phyloP scores from a whole-genome alignment of 2,113 vertebrate species.

The Phaethon lepturus region DNA sequence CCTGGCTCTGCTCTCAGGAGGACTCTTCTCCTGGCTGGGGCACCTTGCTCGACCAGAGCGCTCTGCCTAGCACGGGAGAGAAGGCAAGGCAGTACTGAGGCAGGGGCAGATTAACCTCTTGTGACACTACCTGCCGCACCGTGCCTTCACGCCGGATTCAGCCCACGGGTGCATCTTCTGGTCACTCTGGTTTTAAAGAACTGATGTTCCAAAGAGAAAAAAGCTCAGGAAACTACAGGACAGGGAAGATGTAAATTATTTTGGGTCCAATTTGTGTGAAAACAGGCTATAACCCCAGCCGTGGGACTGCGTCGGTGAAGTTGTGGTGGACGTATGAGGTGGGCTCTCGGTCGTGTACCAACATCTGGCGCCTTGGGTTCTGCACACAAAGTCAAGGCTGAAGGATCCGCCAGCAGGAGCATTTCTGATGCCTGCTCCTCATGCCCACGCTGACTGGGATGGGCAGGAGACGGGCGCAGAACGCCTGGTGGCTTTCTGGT shows the following conservation, averaged over 20 bases:
- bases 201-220: neutral
- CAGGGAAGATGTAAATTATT: neutral
- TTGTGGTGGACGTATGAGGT: neutral
- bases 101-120: neutral
- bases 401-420: neutral
- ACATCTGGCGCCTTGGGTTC: neutral
- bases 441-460: rapidly evolving
- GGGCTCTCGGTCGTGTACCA: neutral
- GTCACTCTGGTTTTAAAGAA: neutral
- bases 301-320: neutral
- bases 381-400: neutral
- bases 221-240: neutral
- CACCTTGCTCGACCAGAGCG: neutral
- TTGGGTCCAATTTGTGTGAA: neutral
- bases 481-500: too few species aligned
- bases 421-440: neutral
- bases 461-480: neutral
- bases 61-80: neutral
- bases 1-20: neutral
- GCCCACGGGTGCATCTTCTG: too few species aligned
- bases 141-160: neutral
- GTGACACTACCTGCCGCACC: neutral
- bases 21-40: neutral
- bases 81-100: neutral
- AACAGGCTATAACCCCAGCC: neutral